phyloP scores from a whole-genome alignment of 2,797 vertebrate genomes.

The Borostomias antarcticus region DNA sequence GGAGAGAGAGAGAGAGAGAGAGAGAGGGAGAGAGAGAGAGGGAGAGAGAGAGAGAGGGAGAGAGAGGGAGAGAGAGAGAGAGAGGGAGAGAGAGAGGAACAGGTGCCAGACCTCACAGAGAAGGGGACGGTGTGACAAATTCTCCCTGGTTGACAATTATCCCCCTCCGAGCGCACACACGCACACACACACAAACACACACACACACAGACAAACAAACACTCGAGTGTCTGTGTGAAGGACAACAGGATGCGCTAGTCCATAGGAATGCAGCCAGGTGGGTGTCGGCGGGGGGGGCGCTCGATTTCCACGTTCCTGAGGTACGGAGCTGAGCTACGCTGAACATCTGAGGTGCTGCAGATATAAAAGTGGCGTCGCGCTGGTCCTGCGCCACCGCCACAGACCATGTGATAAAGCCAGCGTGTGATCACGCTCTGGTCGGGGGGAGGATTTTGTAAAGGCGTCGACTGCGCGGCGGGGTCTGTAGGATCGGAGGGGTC shows the following conservation, averaged over 20 bases:
- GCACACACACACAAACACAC: not conserved
- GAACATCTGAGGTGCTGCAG: not conserved
- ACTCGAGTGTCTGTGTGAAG: too few relatives aligned
- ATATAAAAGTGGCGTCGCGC: too few relatives aligned
- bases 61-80: not conserved
- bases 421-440: too few relatives aligned
- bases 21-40: not conserved
- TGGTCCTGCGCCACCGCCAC: too few relatives aligned
- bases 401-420: too few relatives aligned
- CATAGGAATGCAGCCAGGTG: conserved; percentile 9
- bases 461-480: too few relatives aligned
- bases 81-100: not conserved
- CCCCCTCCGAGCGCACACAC: not conserved
- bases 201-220: not conserved
- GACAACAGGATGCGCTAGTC: conserved; percentile 2
- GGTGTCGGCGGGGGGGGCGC: not conserved
- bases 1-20: not conserved
- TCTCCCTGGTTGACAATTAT: not conserved
- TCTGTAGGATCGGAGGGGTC: too few relatives aligned
- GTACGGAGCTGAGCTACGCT: not conserved
- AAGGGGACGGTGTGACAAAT: not conserved
- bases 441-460: too few relatives aligned
- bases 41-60: not conserved
- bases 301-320: not conserved
- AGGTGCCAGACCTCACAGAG: not conserved